These are phyloP conservation scores for Seira ritae DNA, from an alignment of 2,888 invertebrate genomes.

Conservation along the genomic window DNA sequence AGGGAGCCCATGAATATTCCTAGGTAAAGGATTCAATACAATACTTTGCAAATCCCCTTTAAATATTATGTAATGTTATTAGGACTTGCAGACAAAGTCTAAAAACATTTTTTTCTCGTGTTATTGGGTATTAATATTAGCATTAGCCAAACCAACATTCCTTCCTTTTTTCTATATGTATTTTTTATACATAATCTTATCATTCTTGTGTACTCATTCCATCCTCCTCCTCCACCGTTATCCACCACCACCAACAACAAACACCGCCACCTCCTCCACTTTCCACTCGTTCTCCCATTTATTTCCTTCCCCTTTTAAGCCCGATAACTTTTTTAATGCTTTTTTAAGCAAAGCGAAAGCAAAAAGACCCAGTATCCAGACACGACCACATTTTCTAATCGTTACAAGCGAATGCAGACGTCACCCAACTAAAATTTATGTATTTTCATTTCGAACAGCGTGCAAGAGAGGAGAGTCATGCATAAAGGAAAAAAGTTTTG, in stretches of 20 bases:
- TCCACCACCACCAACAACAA: not conserved
- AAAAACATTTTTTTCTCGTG: not conserved
- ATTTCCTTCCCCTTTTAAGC: constrained; percentile 15
- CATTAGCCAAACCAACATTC: no score
- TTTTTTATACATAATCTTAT: no score
- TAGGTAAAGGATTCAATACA: not conserved
- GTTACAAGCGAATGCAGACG: constrained; percentile 49
- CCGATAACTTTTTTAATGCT: not conserved
- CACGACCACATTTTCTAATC: constrained; percentile 21
- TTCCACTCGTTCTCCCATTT: constrained; percentile 21
- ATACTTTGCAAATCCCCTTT: not conserved
- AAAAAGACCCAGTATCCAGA: constrained; percentile 29
- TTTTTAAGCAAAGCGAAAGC: not conserved
- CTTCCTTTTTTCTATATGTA: constrained; percentile 25
- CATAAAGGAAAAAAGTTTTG: not conserved
- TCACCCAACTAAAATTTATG: constrained; percentile 47
- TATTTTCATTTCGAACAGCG: constrained; percentile 38
- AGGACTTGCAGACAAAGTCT: not conserved
- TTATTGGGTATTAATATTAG: constrained; percentile 22
- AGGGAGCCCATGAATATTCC: not conserved
- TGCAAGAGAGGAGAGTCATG: not conserved
- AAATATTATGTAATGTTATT: not conserved
- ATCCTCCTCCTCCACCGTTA: not conserved
- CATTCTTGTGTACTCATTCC: not conserved
- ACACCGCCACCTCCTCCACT: constrained; percentile 9